These are phyloP conservation scores for Diabrotica undecimpunctata DNA, from an alignment of 1,140 invertebrate species.

Conservation along the genomic window DNA sequence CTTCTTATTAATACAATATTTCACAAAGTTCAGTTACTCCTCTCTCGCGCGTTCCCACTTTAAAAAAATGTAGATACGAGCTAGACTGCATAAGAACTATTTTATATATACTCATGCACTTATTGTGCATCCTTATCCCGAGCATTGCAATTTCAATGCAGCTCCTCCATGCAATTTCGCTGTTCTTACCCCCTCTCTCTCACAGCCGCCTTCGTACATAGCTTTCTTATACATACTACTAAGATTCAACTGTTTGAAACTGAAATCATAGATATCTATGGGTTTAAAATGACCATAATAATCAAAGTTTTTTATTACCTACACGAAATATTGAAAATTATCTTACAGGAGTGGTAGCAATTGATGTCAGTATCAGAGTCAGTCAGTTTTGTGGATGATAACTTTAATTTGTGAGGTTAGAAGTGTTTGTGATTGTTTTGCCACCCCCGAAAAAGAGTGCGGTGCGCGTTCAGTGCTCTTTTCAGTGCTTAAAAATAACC, in stretches of 20 bases:
- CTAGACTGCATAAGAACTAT: conserved; percentile 24
- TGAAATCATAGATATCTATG: conserved; percentile 40
- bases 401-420: conserved; percentile 17
- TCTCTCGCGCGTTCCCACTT: conserved; percentile 14
- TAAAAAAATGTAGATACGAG: conserved; percentile 24
- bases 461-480: conserved; percentile 7
- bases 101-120: conserved; percentile 24
- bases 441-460: not conserved
- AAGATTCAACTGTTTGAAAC: conserved; percentile 39
- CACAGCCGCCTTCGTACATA: conserved; percentile 35
- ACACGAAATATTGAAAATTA: conserved; percentile 3
- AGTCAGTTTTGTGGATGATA: not conserved
- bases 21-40: conserved; percentile 23
- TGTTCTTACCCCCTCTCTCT: conserved; percentile 29
- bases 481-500: conserved; percentile 8
- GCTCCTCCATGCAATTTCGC: conserved; percentile 35
- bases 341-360: not conserved
- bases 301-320: conserved; percentile 16
- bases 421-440: conserved; percentile 12
- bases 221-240: conserved; percentile 39
- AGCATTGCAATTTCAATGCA: conserved; percentile 19
- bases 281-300: conserved; percentile 34
- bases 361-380: too few relatives aligned
- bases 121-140: conserved; percentile 22
- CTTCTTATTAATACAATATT: conserved; percentile 22